phyloP scores from a whole-genome alignment of 2,113 vertebrate genomes.

The Epinephelus moara region DNA sequence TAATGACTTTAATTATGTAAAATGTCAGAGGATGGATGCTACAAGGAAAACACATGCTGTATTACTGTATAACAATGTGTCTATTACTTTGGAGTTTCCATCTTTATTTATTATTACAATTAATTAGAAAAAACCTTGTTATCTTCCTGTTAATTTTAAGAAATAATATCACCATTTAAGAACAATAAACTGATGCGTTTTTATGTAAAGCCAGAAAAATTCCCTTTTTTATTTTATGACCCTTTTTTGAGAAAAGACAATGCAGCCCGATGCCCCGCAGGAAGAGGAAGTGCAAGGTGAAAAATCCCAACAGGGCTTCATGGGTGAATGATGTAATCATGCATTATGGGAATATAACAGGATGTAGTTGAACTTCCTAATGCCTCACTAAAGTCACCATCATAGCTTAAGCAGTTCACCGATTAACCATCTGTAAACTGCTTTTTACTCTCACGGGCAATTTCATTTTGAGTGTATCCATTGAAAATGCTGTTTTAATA shows the following conservation, averaged over 20 bases:
- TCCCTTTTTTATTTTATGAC: neutral
- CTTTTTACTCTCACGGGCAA: neutral
- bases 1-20: neutral
- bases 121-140: too few relatives aligned
- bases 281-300: neutral
- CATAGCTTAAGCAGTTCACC: neutral
- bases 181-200: neutral
- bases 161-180: neutral
- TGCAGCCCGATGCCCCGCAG: neutral
- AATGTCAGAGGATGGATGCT: neutral
- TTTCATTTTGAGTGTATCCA: neutral
- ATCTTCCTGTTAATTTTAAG: neutral
- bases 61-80: too few relatives aligned
- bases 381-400: neutral
- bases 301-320: neutral
- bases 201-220: neutral
- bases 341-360: slow-evolving; percentile 10
- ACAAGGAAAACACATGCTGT: neutral
- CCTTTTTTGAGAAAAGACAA: neutral
- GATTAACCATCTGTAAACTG: neutral
- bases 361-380: neutral
- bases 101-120: too few relatives aligned
- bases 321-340: neutral
- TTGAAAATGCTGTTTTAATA: too few relatives aligned
- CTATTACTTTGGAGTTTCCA: neutral